Evolutionary conservation across 92 coral and sea anemone species (phyloP), one percentile per base, ranked within the genome.

Genomic region (Heliopora coerulea): DNA sequence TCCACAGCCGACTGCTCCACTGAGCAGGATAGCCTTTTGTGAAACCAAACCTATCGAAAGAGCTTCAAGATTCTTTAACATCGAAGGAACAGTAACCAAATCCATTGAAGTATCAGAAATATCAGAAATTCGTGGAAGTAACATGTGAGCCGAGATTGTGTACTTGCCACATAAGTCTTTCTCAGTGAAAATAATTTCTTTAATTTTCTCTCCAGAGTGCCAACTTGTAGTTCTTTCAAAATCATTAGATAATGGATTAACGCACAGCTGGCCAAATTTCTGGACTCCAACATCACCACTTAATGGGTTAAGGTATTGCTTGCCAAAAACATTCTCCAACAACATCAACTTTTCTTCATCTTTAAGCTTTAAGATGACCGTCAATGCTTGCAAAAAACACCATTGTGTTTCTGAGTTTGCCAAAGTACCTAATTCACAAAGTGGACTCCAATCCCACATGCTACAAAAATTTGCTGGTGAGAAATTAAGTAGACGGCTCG

Each of bases 1-100:
- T 0, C 98, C 96, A 52, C 89, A 84, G 0, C 98, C 98, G 34
- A 93, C 91, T 52, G 91, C 84, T 52, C 98, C 98, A 40, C 84
- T 86, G 12, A 93, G 82, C 49, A 93, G 74, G 34, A 93, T 83
- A 15, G 91, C 96, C 65, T 83, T 81, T 0, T 91, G 96, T 44
- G 96, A 66, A 13, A 90, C 91, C 34, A 89, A 88, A 0, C 96
- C 96, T 17, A 93, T 48, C n/a, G 88, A 83, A 46, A 93, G 86
- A 2, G 95, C 86, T 41, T 85, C 91, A 32, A 93, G 80, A 64
- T 93, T 93, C 52, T 73, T 84, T 58, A 65, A 49, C 3, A 87
- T 86, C 28, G 96, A 89, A 2, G 91, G 83, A n/a, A 93, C 95
- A 88, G 84, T 82, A n/a, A 89, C 95, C 64, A 88, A 81, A 24